Evolutionary conservation across 1,140 invertebrate species (phyloP).

Genomic region (Aporrectodea caliginosa): DNA sequence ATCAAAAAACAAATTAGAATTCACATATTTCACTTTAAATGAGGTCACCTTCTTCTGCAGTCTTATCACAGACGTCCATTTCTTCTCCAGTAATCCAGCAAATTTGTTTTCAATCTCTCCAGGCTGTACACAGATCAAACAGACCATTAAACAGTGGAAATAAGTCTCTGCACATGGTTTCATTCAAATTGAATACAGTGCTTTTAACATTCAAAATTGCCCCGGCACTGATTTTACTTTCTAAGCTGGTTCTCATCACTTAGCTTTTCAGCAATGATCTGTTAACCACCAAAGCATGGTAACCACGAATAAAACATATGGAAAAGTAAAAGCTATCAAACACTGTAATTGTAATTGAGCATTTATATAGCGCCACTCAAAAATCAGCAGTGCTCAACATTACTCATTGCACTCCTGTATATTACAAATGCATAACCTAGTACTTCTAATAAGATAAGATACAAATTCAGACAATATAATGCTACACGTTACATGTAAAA

Average conservation of each 20-base stretch:
- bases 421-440: too few relatives aligned
- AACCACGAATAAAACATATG: background rate
- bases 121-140: conserved; percentile 51
- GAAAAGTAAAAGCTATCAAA: too few relatives aligned
- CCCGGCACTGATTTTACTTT: background rate
- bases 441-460: too few relatives aligned
- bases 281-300: background rate
- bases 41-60: conserved; percentile 93
- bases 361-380: too few relatives aligned
- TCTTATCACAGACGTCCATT: conserved; percentile 98
- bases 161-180: background rate
- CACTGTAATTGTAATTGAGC: too few relatives aligned
- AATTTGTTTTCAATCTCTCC: conserved; percentile 94
- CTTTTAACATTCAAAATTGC: background rate
- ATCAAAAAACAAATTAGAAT: too few relatives aligned
- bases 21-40: too few relatives aligned
- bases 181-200: background rate
- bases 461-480: too few relatives aligned
- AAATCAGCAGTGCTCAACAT: too few relatives aligned
- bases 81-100: conserved; percentile 93
- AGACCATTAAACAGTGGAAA: background rate
- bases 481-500: too few relatives aligned
- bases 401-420: too few relatives aligned
- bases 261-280: background rate
- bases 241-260: background rate